Percentiles rank a stretch among this genome's conserved stretches.
Conservation (phyloP, 2,797 vertebrate genomes). For the Antennarius maculatus region DNA sequence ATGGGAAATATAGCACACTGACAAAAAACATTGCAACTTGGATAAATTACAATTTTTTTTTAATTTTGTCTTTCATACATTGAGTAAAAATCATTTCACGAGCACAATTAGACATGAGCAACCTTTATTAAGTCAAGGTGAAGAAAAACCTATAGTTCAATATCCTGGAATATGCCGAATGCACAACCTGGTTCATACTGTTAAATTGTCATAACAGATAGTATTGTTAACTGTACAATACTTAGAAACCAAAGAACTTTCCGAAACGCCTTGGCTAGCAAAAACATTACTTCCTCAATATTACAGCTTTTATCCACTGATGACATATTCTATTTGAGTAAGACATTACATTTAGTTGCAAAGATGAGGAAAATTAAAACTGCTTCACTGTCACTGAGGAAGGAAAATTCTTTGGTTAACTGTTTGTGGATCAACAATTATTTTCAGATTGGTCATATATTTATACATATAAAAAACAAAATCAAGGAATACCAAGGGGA, state of each 20-base stretch:
- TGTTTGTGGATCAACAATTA: slow-evolving; percentile 27
- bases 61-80: slow-evolving; percentile 49
- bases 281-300: slow-evolving; percentile 6
- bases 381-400: slow-evolving; percentile 26
- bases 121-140: slow-evolving; percentile 10
- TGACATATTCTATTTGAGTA: slow-evolving; percentile 2
- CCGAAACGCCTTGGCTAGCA: slow-evolving; percentile 25
- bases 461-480: background rate
- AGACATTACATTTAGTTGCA: no score
- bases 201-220: slow-evolving; percentile 8
- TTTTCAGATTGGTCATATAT: slow-evolving; percentile 10
- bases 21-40: slow-evolving; percentile 10
- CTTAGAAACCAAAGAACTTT: slow-evolving; percentile 17
- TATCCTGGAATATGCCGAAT: slow-evolving; percentile 10
- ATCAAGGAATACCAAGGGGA: slow-evolving; percentile 88
- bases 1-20: background rate
- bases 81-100: slow-evolving; percentile 40
- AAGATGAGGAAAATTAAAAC: background rate
- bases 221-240: slow-evolving; percentile 24
- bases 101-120: slow-evolving; percentile 34
- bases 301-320: slow-evolving; percentile 19
- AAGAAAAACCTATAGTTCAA: background rate
- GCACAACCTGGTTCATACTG: slow-evolving; percentile 11
- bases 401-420: slow-evolving; percentile 43
- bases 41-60: slow-evolving; percentile 6